phyloP scores from a whole-genome alignment of 2,797 vertebrate species.

The Ciconia nigra region DNA sequence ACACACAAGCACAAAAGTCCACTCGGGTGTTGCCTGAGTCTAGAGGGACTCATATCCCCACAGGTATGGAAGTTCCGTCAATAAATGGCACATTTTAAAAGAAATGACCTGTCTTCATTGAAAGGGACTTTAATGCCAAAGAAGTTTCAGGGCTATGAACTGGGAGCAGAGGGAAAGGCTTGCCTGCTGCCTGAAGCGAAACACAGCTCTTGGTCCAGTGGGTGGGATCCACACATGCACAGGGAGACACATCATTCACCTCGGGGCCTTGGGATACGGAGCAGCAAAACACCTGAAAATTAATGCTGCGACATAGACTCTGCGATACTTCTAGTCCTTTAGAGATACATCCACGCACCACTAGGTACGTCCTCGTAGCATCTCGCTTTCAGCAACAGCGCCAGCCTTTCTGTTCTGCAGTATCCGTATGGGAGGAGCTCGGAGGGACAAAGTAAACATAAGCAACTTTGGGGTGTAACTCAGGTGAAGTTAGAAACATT shows the following conservation, averaged over 20 bases:
- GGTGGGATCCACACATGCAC: not conserved
- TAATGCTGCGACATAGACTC: not conserved
- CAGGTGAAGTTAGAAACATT: not conserved
- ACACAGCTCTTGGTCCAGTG: not conserved
- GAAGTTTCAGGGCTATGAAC: not conserved
- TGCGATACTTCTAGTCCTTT: not conserved
- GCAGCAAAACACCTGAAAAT: not conserved
- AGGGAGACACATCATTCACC: not conserved
- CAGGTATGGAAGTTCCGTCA: not conserved
- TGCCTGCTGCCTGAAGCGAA: not conserved
- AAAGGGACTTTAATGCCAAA: not conserved
- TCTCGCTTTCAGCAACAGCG: not conserved
- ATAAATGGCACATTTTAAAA: not conserved
- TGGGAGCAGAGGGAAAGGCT: not conserved
- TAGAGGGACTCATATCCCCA: not conserved
- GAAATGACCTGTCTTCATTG: not conserved
- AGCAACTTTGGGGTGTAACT: not conserved
- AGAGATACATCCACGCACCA: not conserved
- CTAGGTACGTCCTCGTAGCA: accelerated
- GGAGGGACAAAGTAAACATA: not conserved
- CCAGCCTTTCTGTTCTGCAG: not conserved
- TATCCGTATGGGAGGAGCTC: not conserved
- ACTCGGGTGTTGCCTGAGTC: not conserved
- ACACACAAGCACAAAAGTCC: not conserved
- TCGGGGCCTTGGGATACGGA: not conserved